These are phyloP conservation scores for Temnothorax ravouxi DNA, from an alignment of 2,888 invertebrate genomes.

Conservation along the genomic window DNA sequence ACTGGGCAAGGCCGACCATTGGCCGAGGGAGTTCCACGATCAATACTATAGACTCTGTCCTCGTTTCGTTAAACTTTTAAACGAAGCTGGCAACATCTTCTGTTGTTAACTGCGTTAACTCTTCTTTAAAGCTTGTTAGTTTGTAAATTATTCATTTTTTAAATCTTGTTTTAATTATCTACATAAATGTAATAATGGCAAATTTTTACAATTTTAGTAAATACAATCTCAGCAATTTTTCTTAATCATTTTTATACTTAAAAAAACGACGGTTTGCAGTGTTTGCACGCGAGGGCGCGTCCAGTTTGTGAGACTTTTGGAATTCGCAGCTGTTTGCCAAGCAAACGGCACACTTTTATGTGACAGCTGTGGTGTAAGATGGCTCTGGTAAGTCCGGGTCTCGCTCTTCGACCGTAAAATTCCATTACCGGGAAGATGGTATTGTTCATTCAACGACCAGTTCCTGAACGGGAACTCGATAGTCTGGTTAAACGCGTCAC, in stretches of 20 bases:
- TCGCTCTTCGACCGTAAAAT: constrained; percentile 49
- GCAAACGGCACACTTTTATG: constrained; percentile 40
- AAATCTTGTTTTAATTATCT: background rate
- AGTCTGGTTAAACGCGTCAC: constrained; percentile 47
- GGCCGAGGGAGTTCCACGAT: constrained; percentile 18
- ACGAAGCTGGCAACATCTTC: background rate
- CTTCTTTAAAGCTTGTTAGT: background rate
- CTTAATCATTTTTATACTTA: background rate
- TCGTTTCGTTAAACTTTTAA: constrained; percentile 29
- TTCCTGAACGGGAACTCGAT: constrained; percentile 45
- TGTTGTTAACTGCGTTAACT: background rate
- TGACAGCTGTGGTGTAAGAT: constrained; percentile 7
- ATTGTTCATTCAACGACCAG: constrained; percentile 50
- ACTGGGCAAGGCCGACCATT: constrained; percentile 1
- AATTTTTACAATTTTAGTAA: background rate
- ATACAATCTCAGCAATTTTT: background rate
- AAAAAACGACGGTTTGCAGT: background rate
- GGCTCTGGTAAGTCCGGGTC: constrained; percentile 35
- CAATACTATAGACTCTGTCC: constrained; percentile 31
- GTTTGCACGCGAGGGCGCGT: background rate
- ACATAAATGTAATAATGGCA: background rate
- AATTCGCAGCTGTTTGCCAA: constrained; percentile 38
- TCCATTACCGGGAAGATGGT: constrained; percentile 53
- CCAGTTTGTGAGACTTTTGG: constrained; percentile 2
- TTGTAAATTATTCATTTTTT: background rate